Base-by-base conservation (phyloP, 2,797 vertebrate genomes). In the Darevskia mixta region DNA sequence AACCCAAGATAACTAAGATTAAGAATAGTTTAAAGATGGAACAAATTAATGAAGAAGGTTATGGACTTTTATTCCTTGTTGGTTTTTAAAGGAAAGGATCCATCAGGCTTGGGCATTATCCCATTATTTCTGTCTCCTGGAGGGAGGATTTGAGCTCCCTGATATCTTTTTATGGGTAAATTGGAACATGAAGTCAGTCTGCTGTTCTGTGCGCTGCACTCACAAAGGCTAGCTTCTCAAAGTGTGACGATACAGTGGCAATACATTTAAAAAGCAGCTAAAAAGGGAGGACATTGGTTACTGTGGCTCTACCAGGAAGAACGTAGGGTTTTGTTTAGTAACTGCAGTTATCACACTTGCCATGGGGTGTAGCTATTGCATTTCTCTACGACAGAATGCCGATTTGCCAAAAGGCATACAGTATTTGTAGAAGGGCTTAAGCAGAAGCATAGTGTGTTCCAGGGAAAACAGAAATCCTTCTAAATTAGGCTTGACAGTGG, bases 361-460 rank as follows among this genome's bases (percentile, higher is more conserved):
- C 95, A 92, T 81, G 94, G 89, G 94, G 94, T 92, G 95, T 95
- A 94, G 94, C 93, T 94, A 85, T 93, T 94, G 94, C 84, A 85
- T 92, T 91, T 75, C 75, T 75, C 67, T 91, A 23, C 11, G 29
- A 64, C 15, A 35, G 9, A 69, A 66, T 69, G 61, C 11, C 41
- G 20, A 64, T 64, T 64, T 64, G 61, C 20, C 61, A 77, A 38
- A 9, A 6, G 23, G 17, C 43, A 55, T 4, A 15, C 13, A 55
- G 49, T 81, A 81, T 81, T 93, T 92, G 32, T 43, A 85, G 79
- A 69, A 87, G 13, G 86, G 1, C 1, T 45, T 5, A 0, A 79
- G 79, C 0, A 88, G 35, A 91, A 90, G 87, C 0, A 15, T n/a
- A 73, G 75, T 73, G 38, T 81, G 67, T 92, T 89, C 85, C 32